These are phyloP conservation scores for Lutjanus campechanus DNA, from an alignment of 2,797 vertebrate genomes.

Conservation along the genomic window DNA sequence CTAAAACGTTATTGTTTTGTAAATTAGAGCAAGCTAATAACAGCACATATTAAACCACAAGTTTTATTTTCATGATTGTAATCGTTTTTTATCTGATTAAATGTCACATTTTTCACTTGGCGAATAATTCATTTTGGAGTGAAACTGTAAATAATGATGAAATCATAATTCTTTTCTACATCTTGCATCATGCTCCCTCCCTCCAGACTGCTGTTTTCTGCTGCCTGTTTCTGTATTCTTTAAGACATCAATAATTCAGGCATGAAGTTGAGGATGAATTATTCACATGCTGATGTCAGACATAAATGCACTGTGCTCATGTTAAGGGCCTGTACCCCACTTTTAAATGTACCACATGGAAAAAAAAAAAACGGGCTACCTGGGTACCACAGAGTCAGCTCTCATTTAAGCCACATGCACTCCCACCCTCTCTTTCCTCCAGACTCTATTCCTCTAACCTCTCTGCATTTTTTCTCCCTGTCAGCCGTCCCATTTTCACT, in stretches of 20 bases:
- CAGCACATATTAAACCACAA: slow-evolving; percentile 36
- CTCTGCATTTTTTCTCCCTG: slow-evolving; percentile 49
- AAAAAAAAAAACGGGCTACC: slow-evolving; percentile 38
- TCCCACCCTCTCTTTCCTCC: slow-evolving; percentile 41
- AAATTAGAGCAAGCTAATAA: slow-evolving; percentile 43
- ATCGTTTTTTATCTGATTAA: slow-evolving; percentile 57
- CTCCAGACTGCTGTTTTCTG: slow-evolving; percentile 69
- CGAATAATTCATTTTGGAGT: slow-evolving; percentile 47
- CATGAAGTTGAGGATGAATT: slow-evolving; percentile 81
- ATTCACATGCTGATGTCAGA: slow-evolving; percentile 81
- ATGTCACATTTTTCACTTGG: slow-evolving; percentile 61
- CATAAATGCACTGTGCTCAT: slow-evolving; percentile 66
- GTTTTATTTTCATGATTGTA: slow-evolving; percentile 32
- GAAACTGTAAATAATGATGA: slow-evolving; percentile 75
- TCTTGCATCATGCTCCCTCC: slow-evolving; percentile 80
- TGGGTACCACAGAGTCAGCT: slow-evolving; percentile 36
- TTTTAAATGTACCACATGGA: slow-evolving; percentile 60
- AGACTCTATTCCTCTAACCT: slow-evolving; percentile 40
- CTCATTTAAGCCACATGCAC: slow-evolving; percentile 36
- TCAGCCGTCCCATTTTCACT: slow-evolving; percentile 72
- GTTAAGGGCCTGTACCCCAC: slow-evolving; percentile 57
- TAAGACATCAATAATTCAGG: slow-evolving; percentile 86
- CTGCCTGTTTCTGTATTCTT: slow-evolving; percentile 75
- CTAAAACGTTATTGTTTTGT: slow-evolving; percentile 40
- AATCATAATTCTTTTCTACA: slow-evolving; percentile 74